These are phyloP conservation scores for Tor tambroides DNA, from an alignment of 2,113 vertebrate genomes.

Conservation along the genomic window DNA sequence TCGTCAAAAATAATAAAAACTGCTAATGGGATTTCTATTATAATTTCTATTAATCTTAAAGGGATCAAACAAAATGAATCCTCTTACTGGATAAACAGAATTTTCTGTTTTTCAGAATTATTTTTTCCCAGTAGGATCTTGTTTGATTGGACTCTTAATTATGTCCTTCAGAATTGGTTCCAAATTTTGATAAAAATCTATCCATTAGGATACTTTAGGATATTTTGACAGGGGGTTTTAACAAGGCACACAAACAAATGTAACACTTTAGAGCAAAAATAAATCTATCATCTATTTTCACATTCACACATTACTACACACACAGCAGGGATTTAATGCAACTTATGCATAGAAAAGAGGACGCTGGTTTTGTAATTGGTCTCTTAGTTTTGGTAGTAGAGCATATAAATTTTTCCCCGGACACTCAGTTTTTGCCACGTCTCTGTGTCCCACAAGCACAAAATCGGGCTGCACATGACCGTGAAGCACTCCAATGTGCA, in stretches of 20 bases:
- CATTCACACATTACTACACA: conserved; percentile 11
- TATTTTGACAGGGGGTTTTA: not conserved
- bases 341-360: not conserved
- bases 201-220: not conserved
- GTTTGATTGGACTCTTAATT: not conserved
- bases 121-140: not conserved
- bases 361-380: not conserved
- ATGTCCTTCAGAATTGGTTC: not conserved
- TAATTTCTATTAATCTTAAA: not conserved
- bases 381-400: conserved; percentile 55
- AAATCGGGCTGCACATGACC: conserved; percentile 56
- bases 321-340: not conserved
- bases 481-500: conserved; percentile 60
- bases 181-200: not conserved
- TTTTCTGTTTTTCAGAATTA: not conserved
- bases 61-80: not conserved
- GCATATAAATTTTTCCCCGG: conserved; percentile 68
- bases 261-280: not conserved
- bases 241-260: not conserved
- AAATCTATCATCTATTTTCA: not conserved
- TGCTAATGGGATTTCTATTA: not conserved
- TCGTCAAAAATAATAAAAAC: not conserved
- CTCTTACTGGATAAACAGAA: not conserved
- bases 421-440: conserved; percentile 67
- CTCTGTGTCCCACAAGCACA: conserved; percentile 67